Evolutionary conservation across 1,140 invertebrate genomes (phyloP).

Genomic region (Drosophila kohkoa): DNA sequence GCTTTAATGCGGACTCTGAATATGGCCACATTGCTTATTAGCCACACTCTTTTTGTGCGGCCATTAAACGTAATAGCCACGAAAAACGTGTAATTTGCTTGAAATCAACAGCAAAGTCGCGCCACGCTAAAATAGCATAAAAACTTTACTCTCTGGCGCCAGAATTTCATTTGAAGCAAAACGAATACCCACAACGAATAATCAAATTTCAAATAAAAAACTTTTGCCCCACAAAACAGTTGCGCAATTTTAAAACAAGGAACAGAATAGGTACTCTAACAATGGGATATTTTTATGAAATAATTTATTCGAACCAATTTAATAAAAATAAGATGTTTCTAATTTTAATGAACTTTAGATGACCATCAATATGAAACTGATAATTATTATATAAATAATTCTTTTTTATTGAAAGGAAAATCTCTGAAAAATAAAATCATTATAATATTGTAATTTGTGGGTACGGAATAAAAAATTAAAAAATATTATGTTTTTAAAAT

Average conservation of each 20-base stretch:
- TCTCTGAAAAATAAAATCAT: too few species aligned
- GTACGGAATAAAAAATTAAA: too few species aligned
- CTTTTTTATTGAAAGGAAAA: too few species aligned
- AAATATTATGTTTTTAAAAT: too few species aligned
- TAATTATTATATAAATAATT: too few species aligned
- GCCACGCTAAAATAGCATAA: constrained; percentile 63
- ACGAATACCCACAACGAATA: constrained; percentile 52
- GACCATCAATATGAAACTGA: too few species aligned
- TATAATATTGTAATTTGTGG: too few species aligned
- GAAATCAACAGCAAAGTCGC: constrained; percentile 44
- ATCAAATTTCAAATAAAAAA: constrained; percentile 75
- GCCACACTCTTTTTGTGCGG: constrained; percentile 45
- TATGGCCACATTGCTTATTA: constrained; percentile 62
- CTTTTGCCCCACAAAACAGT: constrained; percentile 36
- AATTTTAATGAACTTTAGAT: too few species aligned
- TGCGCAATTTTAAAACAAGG: constrained; percentile 38
- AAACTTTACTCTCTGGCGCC: constrained; percentile 51
- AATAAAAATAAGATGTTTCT: too few species aligned
- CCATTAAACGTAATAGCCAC: constrained; percentile 77
- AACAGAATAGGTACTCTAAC: not conserved
- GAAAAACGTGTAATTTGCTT: constrained; percentile 71
- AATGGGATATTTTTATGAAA: not conserved
- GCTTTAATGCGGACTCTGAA: constrained; percentile 27
- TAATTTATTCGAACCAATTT: not conserved
- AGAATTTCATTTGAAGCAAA: constrained; percentile 50